Evolutionary conservation across 2,888 invertebrate genomes (phyloP).

Genomic region (Hirudinaria manillensis): DNA sequence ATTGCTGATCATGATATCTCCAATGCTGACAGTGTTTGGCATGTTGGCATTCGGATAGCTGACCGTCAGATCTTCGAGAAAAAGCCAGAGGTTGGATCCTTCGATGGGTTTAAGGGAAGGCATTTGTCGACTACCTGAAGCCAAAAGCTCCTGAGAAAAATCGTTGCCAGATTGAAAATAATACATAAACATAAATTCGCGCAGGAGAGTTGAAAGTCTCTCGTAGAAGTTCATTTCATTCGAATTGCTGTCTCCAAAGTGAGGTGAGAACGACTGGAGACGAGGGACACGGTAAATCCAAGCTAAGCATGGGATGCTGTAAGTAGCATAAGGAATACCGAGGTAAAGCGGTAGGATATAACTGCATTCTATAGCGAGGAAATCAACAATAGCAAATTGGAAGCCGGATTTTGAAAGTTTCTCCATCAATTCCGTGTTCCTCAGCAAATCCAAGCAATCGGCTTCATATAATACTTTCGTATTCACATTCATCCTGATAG

Average conservation of each 20-base stretch:
- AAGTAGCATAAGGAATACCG: conserved; percentile 33
- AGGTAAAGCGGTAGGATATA: conserved; percentile 33
- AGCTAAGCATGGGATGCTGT: neutral
- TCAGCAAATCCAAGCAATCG: conserved; percentile 10
- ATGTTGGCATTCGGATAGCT: conserved; percentile 38
- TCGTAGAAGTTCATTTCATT: conserved; percentile 10
- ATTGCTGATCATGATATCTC: conserved; percentile 36
- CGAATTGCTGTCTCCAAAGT: neutral
- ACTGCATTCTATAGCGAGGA: conserved; percentile 11
- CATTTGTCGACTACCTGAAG: neutral
- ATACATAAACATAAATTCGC: neutral
- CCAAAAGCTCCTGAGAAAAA: neutral
- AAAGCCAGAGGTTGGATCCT: conserved; percentile 36
- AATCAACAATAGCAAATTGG: conserved; percentile 36
- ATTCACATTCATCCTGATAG: neutral
- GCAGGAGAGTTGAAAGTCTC: neutral
- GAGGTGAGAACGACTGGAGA: conserved; percentile 11
- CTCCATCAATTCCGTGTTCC: conserved; percentile 1
- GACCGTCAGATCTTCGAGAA: conserved; percentile 39
- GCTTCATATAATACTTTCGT: neutral
- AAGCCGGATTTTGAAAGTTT: conserved; percentile 22
- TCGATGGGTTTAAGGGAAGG: neutral
- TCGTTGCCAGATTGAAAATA: neutral
- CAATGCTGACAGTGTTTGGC: conserved; percentile 41
- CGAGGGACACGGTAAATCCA: neutral